Conservation (phyloP, 2,888 invertebrate genomes). For the Ischnura elegans region DNA sequence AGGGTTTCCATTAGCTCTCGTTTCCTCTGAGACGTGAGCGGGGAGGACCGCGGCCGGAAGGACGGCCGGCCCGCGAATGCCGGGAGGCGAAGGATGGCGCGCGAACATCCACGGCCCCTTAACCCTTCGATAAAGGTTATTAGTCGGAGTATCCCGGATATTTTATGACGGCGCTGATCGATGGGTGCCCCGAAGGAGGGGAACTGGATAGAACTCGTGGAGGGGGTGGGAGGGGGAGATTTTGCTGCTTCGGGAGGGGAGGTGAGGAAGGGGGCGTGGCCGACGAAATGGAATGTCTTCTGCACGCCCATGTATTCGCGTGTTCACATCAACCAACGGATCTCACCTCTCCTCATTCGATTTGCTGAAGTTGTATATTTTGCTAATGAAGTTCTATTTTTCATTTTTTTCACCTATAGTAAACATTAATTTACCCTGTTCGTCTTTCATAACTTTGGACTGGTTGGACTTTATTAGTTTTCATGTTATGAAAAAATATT, state of each 20-base stretch:
- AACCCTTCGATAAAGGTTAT: constrained; percentile 48
- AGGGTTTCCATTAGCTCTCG: not conserved
- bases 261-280: too few species aligned
- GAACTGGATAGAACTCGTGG: too few species aligned
- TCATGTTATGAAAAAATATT: too few species aligned
- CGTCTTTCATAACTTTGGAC: too few species aligned
- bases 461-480: too few species aligned
- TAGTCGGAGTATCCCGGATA: constrained; percentile 42
- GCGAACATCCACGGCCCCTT: not conserved
- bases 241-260: not conserved
- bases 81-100: not conserved
- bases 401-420: too few species aligned
- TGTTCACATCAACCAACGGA: not conserved
- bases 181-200: not conserved
- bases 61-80: not conserved
- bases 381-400: too few species aligned
- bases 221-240: not conserved
- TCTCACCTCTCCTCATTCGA: too few species aligned
- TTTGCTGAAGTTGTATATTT: too few species aligned
- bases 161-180: constrained; percentile 53
- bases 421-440: too few species aligned
- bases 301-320: too few species aligned
- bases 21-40: not conserved
- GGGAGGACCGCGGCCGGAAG: not conserved
- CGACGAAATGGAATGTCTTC: too few species aligned